Evolutionary conservation across 2,888 invertebrate genomes (phyloP).

Genomic region (Tiliacea aurago): DNA sequence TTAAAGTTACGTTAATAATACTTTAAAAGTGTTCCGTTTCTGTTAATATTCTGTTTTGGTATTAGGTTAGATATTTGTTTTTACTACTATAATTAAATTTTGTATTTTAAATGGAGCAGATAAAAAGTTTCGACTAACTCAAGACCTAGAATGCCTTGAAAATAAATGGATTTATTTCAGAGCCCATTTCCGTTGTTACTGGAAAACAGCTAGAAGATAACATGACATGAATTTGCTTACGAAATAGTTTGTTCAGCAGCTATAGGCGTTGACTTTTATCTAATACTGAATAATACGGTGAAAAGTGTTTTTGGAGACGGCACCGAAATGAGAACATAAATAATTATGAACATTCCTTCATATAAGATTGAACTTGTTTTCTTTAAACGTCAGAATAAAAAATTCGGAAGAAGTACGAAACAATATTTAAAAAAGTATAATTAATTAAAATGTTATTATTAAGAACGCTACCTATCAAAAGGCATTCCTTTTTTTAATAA

Average conservation of each 20-base stretch:
- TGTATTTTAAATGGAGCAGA: neutral
- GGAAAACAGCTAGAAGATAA: slow-evolving; percentile 27
- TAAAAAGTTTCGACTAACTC: slow-evolving; percentile 17
- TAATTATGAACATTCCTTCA: neutral
- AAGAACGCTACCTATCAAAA: neutral
- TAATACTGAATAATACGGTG: slow-evolving; percentile 6
- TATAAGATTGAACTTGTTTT: neutral
- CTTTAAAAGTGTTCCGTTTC: slow-evolving; percentile 11
- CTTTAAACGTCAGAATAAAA: neutral
- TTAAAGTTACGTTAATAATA: neutral
- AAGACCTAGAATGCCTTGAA: slow-evolving; percentile 17
- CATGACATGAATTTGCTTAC: slow-evolving; percentile 39
- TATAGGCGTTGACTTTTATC: slow-evolving; percentile 7
- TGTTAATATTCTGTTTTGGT: neutral
- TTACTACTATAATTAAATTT: neutral
- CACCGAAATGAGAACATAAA: slow-evolving; percentile 16
- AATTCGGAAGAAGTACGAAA: neutral
- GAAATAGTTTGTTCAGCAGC: slow-evolving; percentile 30
- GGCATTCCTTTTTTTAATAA: slow-evolving; percentile 14
- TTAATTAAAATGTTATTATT: neutral
- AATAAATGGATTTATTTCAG: slow-evolving; percentile 44
- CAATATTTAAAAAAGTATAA: neutral
- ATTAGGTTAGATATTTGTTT: neutral
- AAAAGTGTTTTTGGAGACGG: neutral
- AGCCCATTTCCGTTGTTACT: slow-evolving; percentile 31